Base-by-base conservation (phyloP, 1,140 invertebrate genomes). In the Rhopalosiphum maidis region DNA sequence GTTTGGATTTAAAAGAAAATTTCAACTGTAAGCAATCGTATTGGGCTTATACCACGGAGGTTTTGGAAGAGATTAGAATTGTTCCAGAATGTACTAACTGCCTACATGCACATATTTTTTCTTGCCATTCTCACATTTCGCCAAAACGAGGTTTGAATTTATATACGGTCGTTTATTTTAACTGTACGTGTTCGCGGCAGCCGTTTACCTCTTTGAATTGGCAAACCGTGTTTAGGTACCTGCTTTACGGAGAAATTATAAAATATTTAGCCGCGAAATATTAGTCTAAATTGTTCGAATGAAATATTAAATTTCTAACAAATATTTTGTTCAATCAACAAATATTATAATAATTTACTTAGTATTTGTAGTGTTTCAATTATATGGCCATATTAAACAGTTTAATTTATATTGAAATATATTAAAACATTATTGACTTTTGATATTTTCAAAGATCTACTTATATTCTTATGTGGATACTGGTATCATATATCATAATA, bases 141-240 rank as follows among this genome's bases (percentile, higher is more conserved):
- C 22, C 22, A 41, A 46, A 89, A 89, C 51, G 51, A 89, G 88
- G 48, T 89, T 55, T 41, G 88, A 89, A 89, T 89, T 89, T 89
- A 89, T 89, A 89, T 55, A 21, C 23, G 51, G 88, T 89, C 88
- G 88, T 89, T 89, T 46, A n/a, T 89, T 89, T 37, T 89, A 55
- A 89, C 88, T 25, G 88, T 55, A 89, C 88, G 88, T 89, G 88
- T 55, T 22, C 87, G 22, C 37, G 48, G 48, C 87, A 89, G n/a
- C 51, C 86, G 86, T 48, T 48, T 77, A 77, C 83, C 37, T 86
- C 23, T 41, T 86, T 43, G 23, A 77, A 77, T n/a, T 43, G 37
- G 43, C 43, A 86, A 86, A 5, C 41, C 23, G 9, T 43, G 9
- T 85, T 77, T 77, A 77, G 15, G 30, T 77, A 77, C 41, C 41